phyloP scores from a whole-genome alignment of 2,888 invertebrate species.

The Rotaria magnacalcarata region DNA sequence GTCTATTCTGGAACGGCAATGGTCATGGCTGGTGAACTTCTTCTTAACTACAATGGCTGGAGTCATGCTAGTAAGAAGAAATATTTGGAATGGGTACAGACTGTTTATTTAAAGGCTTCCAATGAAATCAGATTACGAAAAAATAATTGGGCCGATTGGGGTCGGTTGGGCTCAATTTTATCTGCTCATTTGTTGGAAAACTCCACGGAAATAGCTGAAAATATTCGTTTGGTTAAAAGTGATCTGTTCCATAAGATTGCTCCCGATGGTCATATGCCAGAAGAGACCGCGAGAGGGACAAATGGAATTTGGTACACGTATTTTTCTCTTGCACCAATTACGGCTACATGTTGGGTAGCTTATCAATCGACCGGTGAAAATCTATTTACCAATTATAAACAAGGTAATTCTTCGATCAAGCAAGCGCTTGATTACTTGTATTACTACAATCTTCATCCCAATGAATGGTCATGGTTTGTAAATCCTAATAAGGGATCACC shows the following conservation, averaged over 20 bases:
- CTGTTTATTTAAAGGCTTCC: background rate
- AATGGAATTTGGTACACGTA: constrained; percentile 13
- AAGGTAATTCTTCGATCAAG: background rate
- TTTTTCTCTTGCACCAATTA: background rate
- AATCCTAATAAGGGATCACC: background rate
- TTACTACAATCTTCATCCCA: background rate
- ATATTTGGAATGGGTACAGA: background rate
- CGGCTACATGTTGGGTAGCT: background rate
- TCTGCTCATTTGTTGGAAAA: constrained; percentile 5
- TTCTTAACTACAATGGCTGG: background rate
- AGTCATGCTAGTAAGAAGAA: background rate
- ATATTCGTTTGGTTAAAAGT: background rate
- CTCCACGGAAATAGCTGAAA: background rate
- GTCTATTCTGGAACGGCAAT: background rate
- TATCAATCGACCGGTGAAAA: background rate
- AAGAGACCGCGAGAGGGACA: background rate
- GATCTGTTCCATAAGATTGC: background rate
- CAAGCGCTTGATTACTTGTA: background rate
- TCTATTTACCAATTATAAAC: background rate
- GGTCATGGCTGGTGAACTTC: background rate
- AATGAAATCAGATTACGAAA: background rate
- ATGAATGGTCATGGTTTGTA: background rate
- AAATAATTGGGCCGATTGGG: constrained; percentile 17
- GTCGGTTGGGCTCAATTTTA: background rate
- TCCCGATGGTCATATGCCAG: background rate